Evolutionary conservation across 2,113 vertebrate genomes (phyloP), one percentile per base, ranked within the genome.

Genomic region (Gambusia affinis): DNA sequence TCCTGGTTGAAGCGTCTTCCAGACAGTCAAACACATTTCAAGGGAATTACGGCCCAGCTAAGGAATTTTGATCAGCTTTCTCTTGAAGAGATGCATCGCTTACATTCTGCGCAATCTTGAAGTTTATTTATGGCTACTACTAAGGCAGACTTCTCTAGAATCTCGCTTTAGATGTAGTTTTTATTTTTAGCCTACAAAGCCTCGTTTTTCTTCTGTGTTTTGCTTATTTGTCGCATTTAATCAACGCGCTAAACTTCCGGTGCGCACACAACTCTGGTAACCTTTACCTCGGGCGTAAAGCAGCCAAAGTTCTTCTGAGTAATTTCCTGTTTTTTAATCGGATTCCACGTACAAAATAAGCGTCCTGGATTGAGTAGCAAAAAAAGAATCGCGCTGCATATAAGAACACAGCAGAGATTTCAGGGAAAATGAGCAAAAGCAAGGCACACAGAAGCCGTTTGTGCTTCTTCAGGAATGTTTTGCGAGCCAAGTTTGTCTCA

Each of bases 1-100:
- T 70, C 64, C 70, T 77, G 66, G 60, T 80, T 37, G 29, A 60
- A 30, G 44, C 74, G 69, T 63, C 82, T 81, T 79, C 85, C 76
- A 82, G 85, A 85, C 86, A 70, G 35, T 73, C 85, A 82, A 79
- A 72, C 76, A 78, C 88, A 67, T 64, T 73, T 78, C 79, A 73
- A 71, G 72, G 31, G 75, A 77, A 27, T 80, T 73, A 57, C 81
- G 78, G 70, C 68, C 28, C 66, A n/a, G 76, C 64, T 63, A 4
- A 85, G 75, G 88, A 91, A 90, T 91, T 79, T 82, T 8, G 4
- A 35, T 60, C 19, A 81, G 63, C 64, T 60, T 75, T 12, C 73
- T 42, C 60, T 14, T 68, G 37, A 57, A 19, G 42, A 74, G 14
- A n/a, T 37, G 19, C 61, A 67, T 85, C 22, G 33, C 14, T 67